phyloP scores from a whole-genome alignment of 2,797 vertebrate species.

The Gallinago solitaria region DNA sequence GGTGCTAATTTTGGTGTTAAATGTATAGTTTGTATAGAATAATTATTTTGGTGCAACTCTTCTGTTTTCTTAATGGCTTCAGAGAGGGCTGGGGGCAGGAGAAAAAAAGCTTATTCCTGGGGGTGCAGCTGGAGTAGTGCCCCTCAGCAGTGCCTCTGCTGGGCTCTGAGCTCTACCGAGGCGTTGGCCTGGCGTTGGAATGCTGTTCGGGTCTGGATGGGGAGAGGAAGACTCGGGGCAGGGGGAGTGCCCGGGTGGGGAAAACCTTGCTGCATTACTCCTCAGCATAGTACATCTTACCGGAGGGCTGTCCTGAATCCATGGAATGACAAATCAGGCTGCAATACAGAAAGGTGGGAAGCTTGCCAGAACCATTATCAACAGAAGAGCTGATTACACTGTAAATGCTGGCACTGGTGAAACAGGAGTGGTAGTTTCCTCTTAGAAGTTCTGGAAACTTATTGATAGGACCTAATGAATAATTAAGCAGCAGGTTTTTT shows the following conservation, averaged over 20 bases:
- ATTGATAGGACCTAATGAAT: background rate
- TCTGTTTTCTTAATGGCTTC: background rate
- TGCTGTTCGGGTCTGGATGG: background rate
- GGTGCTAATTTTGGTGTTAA: background rate
- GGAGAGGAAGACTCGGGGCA: background rate
- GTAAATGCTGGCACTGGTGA: background rate
- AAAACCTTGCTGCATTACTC: background rate
- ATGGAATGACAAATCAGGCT: background rate
- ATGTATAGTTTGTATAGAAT: background rate
- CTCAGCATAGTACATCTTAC: background rate
- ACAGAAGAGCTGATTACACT: background rate
- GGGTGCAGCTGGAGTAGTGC: background rate
- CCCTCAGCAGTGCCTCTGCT: background rate
- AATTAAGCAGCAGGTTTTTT: background rate
- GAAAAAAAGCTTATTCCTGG: background rate
- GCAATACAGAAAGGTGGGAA: background rate
- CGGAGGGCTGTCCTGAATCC: background rate
- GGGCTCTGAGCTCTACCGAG: background rate
- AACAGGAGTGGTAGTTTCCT: constrained; percentile 2
- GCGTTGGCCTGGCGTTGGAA: background rate
- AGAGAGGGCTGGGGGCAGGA: background rate
- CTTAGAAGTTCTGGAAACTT: background rate
- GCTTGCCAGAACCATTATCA: background rate
- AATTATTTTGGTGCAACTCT: background rate
- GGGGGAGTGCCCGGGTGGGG: background rate